phyloP scores from a whole-genome alignment of 1,140 invertebrate genomes.

The Euborellia annulipes region DNA sequence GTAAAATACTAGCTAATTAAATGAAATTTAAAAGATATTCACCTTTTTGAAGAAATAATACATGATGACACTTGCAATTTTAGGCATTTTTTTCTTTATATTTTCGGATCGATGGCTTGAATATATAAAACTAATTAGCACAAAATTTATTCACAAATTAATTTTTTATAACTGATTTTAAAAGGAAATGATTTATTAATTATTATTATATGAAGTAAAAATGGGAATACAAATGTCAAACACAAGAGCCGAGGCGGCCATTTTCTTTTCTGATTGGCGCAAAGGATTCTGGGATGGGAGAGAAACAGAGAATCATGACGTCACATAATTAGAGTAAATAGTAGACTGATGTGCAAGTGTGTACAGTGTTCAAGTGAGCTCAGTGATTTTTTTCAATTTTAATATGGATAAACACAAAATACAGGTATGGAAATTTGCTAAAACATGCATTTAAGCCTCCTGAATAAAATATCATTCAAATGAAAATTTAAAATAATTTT shows the following conservation, averaged over 20 bases:
- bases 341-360: constrained; percentile 48
- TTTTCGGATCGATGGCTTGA: too few relatives aligned
- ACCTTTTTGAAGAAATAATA: too few relatives aligned
- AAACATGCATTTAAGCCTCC: constrained; percentile 4
- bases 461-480: neutral
- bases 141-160: too few relatives aligned
- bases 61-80: too few relatives aligned
- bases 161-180: too few relatives aligned
- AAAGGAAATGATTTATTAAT: too few relatives aligned
- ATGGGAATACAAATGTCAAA: too few relatives aligned
- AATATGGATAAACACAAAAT: constrained; percentile 31
- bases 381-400: constrained; percentile 32
- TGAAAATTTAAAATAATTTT: constrained; percentile 6
- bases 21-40: too few relatives aligned
- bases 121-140: too few relatives aligned
- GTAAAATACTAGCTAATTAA: too few relatives aligned
- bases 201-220: neutral
- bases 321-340: constrained; percentile 64
- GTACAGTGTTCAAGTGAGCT: constrained; percentile 33
- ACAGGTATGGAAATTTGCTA: constrained; percentile 24
- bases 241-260: constrained; percentile 10
- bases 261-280: constrained; percentile 12
- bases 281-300: constrained; percentile 21
- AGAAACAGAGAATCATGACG: constrained; percentile 39
- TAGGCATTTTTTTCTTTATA: too few relatives aligned